Evolutionary conservation across 2,888 invertebrate species (phyloP).

Genomic region (Macaria liturata): DNA sequence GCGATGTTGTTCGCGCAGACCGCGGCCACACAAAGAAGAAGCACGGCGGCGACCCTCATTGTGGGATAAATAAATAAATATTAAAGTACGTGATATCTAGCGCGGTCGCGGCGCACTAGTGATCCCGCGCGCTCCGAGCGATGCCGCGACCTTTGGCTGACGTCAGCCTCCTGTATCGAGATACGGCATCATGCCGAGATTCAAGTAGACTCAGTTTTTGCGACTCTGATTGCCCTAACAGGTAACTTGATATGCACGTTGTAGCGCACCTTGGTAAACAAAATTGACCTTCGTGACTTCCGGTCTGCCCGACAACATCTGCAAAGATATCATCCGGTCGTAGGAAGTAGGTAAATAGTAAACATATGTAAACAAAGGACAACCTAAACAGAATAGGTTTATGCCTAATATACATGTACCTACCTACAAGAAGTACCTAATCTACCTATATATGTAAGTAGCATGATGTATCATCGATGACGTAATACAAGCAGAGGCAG

Average conservation of each 20-base stretch:
- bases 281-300: constrained; percentile 53
- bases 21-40: constrained; percentile 55
- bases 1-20: constrained; percentile 67
- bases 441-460: too few relatives aligned
- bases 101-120: constrained; percentile 73
- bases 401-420: too few relatives aligned
- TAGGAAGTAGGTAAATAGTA: too few relatives aligned
- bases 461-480: too few relatives aligned
- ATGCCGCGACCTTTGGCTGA: constrained; percentile 72
- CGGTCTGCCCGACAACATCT: constrained; percentile 15
- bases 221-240: constrained; percentile 53
- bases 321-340: constrained; percentile 18
- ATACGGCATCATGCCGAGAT: constrained; percentile 66
- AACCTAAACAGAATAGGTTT: too few relatives aligned
- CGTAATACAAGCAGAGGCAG: too few relatives aligned
- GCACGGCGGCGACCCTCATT: constrained; percentile 63
- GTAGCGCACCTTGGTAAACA: constrained; percentile 47
- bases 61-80: constrained; percentile 43
- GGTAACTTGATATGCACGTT: constrained; percentile 42
- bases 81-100: constrained; percentile 58
- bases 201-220: constrained; percentile 68
- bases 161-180: constrained; percentile 63
- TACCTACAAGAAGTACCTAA: too few relatives aligned
- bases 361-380: too few relatives aligned
- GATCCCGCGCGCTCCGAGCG: constrained; percentile 59